phyloP scores from a whole-genome alignment of 2,888 invertebrate genomes.

The Tetramorium bicarinatum region DNA sequence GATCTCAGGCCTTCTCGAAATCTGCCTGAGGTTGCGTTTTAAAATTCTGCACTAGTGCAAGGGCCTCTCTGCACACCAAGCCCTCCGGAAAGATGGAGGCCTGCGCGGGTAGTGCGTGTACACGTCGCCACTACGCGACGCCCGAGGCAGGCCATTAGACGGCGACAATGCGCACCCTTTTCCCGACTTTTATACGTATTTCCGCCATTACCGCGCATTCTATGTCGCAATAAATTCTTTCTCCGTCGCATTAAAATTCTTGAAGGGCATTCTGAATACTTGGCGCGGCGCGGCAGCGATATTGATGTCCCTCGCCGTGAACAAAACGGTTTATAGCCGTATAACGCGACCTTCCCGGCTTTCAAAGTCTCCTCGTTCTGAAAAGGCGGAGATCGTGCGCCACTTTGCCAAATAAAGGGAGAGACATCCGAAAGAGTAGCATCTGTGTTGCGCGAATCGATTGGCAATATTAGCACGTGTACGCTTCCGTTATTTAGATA shows the following conservation, averaged over 20 bases:
- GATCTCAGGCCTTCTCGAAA: slow-evolving; percentile 15
- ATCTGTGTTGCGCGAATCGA: not conserved
- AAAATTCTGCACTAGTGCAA: slow-evolving; percentile 42
- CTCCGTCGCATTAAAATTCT: slow-evolving; percentile 83
- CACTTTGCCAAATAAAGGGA: not conserved
- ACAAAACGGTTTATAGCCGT: slow-evolving; percentile 72
- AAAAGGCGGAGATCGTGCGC: not conserved
- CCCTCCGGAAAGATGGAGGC: slow-evolving; percentile 61
- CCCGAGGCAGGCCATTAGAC: slow-evolving; percentile 83
- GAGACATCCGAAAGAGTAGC: not conserved
- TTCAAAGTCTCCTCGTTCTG: slow-evolving; percentile 13
- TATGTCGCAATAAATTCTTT: slow-evolving; percentile 84
- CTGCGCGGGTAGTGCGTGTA: slow-evolving; percentile 70
- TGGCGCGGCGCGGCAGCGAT: slow-evolving; percentile 72
- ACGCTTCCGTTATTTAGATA: slow-evolving; percentile 8
- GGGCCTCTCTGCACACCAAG: slow-evolving; percentile 16
- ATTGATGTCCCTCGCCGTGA: slow-evolving; percentile 77
- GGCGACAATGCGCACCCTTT: slow-evolving; percentile 84
- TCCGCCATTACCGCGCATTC: slow-evolving; percentile 84
- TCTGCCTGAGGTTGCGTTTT: slow-evolving; percentile 43
- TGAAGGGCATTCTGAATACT: slow-evolving; percentile 83
- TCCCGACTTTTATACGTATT: slow-evolving; percentile 84
- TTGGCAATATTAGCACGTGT: slow-evolving; percentile 1
- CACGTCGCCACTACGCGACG: slow-evolving; percentile 74
- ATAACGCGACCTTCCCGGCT: slow-evolving; percentile 9